phyloP scores from a whole-genome alignment of 2,113 vertebrate genomes.

The Takifugu bimaculatus region DNA sequence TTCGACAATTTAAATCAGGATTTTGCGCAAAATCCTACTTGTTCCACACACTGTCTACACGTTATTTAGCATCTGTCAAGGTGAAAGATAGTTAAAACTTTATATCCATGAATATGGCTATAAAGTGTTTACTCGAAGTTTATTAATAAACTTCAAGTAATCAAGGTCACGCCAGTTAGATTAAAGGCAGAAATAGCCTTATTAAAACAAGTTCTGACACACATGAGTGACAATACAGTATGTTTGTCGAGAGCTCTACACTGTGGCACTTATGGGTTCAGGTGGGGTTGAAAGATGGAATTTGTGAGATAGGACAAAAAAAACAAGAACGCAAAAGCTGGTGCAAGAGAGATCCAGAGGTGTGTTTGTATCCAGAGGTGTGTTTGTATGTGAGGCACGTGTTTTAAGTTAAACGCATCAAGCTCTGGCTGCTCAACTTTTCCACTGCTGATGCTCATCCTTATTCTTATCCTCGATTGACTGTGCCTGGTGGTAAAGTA shows the following conservation, averaged over 20 bases:
- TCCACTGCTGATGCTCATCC: not conserved
- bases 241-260: not conserved
- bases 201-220: not conserved
- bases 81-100: not conserved
- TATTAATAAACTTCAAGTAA: not conserved
- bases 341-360: too few relatives aligned
- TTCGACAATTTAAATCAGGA: too few relatives aligned
- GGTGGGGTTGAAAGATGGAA: not conserved
- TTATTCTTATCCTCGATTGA: conserved; percentile 4
- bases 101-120: too few relatives aligned
- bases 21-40: too few relatives aligned
- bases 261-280: not conserved
- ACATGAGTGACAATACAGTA: not conserved
- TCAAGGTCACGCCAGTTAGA: not conserved
- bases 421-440: not conserved
- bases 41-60: too few relatives aligned
- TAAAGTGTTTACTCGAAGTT: too few relatives aligned
- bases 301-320: not conserved
- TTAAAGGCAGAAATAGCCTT: not conserved
- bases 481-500: conserved; percentile 8
- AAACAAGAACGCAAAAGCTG: not conserved
- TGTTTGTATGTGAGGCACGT: conserved; percentile 16
- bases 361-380: conserved; percentile 20
- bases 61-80: not conserved
- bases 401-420: conserved; percentile 7